Evolutionary conservation across 2,888 invertebrate genomes (phyloP), one percentile per base, ranked within the genome.

Genomic region (Romanomermis culicivorax): DNA sequence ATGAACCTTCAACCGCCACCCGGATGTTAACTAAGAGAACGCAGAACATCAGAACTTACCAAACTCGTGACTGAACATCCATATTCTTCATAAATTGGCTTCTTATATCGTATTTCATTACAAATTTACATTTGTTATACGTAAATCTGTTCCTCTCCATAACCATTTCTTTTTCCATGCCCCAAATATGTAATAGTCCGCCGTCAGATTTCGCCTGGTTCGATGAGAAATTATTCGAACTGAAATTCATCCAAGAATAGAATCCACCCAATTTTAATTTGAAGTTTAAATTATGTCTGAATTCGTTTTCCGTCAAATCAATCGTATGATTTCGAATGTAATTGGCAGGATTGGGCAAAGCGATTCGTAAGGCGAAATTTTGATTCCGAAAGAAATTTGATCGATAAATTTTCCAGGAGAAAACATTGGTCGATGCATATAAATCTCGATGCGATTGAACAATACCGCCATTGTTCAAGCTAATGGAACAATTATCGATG

Each of bases 91-190:
- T n/a, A n/a, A n/a, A n/a, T n/a, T 66, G 67, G 3, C 63, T 63
- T 1, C 56, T 55, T 1, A 62, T 62, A 29, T 64, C 60, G 47
- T 64, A 58, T 24, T 58, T 58, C 20, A 67, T 51, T 61, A 68
- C 61, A 65, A 65, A 68, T 25, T 62, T 59, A 14, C 64, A 64
- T 63, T 64, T 63, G 53, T 68, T 68, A 23, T 49, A 57, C 53
- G 59, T 58, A 55, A 65, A 68, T 26, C 68, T 58, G 57, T 68
- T 68, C 23, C 65, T 49, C 63, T 80, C 79, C 56, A 95, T 81
- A 56, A 79, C 77, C 71, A 95, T 77, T 63, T 83, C 82, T 72
- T 97, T 97, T 70, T 97, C 97, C 89, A 95, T 97, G 7, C 97
- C 97, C 57, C 79, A 26, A 42, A 53, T 55, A 4, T 81, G 77